These are phyloP conservation scores for Oscheius sp. DNA, from an alignment of 2,888 invertebrate species.

Conservation along the genomic window DNA sequence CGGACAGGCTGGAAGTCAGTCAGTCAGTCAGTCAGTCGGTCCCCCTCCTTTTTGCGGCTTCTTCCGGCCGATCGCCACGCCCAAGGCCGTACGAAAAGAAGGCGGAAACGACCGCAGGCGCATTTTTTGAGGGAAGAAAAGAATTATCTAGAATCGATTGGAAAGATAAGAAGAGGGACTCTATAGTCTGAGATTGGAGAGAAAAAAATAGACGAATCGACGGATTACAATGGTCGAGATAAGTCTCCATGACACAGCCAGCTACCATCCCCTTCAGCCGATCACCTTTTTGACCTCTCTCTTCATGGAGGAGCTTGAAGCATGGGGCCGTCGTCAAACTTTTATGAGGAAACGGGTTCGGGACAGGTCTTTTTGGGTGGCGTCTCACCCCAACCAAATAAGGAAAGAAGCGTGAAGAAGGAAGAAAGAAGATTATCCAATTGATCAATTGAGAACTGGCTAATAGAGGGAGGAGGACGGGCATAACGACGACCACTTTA, in stretches of 20 bases:
- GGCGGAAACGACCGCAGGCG: no score
- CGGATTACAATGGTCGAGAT: neutral
- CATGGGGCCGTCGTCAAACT: conserved; percentile 25
- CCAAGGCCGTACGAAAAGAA: conserved; percentile 19
- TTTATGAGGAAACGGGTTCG: conserved; percentile 33
- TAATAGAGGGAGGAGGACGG: neutral
- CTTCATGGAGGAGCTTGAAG: neutral
- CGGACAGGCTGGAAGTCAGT: conserved; percentile 27
- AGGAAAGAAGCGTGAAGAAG: conserved; percentile 10
- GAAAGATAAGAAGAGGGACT: neutral
- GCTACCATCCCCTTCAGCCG: neutral
- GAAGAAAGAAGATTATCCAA: neutral
- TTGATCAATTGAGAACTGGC: neutral
- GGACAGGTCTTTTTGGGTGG: conserved; percentile 29
- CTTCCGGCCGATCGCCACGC: conserved; percentile 24
- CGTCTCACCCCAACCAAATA: neutral
- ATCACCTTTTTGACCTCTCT: neutral
- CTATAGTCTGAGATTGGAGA: neutral
- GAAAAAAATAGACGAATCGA: neutral
- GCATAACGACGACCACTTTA: no score
- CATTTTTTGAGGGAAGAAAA: no score
- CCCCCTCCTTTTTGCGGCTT: conserved; percentile 20
- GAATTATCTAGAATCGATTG: no score
- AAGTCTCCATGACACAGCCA: no score
- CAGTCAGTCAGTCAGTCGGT: no score